Evolutionary conservation across 1,140 invertebrate species (phyloP).

Genomic region (Gryllus bimaculatus): DNA sequence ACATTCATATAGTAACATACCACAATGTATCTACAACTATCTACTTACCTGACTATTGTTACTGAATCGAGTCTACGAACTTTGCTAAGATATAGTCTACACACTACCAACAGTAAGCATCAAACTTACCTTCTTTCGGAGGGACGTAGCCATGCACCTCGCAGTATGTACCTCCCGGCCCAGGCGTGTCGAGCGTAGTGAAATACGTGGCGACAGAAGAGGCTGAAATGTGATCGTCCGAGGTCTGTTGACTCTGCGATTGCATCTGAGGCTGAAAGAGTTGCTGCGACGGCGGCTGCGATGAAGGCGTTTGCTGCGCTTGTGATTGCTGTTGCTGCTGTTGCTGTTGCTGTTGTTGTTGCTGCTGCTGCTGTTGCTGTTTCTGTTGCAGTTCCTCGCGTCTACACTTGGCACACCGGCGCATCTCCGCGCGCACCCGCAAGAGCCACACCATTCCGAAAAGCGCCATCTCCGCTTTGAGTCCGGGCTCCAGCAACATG

Average conservation of each 20-base stretch:
- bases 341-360: conserved; percentile 28
- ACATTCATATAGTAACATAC: too few relatives aligned
- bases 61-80: too few relatives aligned
- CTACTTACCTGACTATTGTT: too few relatives aligned
- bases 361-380: conserved; percentile 24
- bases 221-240: conserved; percentile 34
- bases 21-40: too few relatives aligned
- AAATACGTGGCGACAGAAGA: conserved; percentile 34
- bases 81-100: too few relatives aligned
- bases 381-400: conserved; percentile 42
- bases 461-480: conserved; percentile 52
- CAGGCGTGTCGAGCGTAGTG: conserved; percentile 43
- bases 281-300: conserved; percentile 29
- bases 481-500: conserved; percentile 8
- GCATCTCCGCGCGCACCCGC: conserved; percentile 63
- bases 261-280: conserved; percentile 25
- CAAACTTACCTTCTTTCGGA: conserved; percentile 44
- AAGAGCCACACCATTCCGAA: conserved; percentile 76
- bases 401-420: conserved; percentile 56
- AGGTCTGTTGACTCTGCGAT: conserved; percentile 21
- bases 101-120: too few relatives aligned
- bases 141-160: conserved; percentile 49
- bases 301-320: conserved; percentile 23
- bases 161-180: conserved; percentile 40
- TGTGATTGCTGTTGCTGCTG: conserved; percentile 24